Percentiles rank a stretch among this genome's conserved stretches.
Conservation (phyloP, 2,888 invertebrate species). For the Pollenia griseotomentosa region DNA sequence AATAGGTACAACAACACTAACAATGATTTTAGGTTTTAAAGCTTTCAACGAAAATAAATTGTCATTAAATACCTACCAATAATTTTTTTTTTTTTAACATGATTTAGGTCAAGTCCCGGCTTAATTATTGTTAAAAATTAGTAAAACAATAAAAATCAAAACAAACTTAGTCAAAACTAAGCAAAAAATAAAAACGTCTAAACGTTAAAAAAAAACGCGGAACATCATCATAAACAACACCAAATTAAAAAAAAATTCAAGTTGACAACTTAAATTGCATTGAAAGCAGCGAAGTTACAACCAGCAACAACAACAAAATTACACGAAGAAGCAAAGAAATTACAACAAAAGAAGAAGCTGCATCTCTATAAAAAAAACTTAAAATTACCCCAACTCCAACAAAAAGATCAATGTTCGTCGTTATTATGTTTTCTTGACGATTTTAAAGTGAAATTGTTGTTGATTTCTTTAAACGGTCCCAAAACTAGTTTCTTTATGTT, state of each 20-base stretch:
- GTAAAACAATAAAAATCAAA: background rate
- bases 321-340: background rate
- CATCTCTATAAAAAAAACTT: slow-evolving; percentile 34
- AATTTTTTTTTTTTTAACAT: slow-evolving; percentile 18
- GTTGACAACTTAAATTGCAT: slow-evolving; percentile 37
- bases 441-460: slow-evolving; percentile 72
- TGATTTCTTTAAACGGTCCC: slow-evolving; percentile 60
- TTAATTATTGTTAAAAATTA: slow-evolving; percentile 23
- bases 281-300: slow-evolving; percentile 10
- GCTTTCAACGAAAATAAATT: background rate
- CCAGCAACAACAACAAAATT: background rate
- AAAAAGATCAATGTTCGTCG: slow-evolving; percentile 52
- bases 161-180: background rate
- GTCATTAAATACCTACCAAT: slow-evolving; percentile 15
- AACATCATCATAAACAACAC: slow-evolving; percentile 20
- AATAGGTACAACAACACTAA: slow-evolving; percentile 2
- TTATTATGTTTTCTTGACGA: slow-evolving; percentile 49
- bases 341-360: background rate
- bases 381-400: slow-evolving; percentile 16
- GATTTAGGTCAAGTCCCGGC: slow-evolving; percentile 58
- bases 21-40: background rate
- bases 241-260: background rate
- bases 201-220: background rate
- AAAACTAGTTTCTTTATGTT: slow-evolving; percentile 40
- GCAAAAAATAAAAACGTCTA: slow-evolving; percentile 14